These are phyloP conservation scores for Gallinago jamesoni DNA, from an alignment of 2,113 vertebrate genomes.

Conservation along the genomic window DNA sequence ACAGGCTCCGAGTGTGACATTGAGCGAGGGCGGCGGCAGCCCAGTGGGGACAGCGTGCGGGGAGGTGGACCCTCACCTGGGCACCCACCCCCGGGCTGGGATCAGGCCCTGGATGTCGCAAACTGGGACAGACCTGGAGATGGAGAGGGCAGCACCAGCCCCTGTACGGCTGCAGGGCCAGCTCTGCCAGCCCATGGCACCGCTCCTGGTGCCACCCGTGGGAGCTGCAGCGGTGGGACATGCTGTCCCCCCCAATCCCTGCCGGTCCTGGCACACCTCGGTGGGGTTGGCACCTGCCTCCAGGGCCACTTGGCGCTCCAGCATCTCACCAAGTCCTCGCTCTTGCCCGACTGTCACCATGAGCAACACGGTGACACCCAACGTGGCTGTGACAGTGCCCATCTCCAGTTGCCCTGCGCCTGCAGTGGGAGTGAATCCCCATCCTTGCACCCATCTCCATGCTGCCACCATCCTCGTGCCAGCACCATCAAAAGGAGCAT, in stretches of 20 bases:
- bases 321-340: background rate
- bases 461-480: fast-evolving
- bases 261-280: fast-evolving
- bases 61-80: fast-evolving
- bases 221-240: fast-evolving
- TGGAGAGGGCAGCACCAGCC: background rate
- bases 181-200: background rate
- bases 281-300: background rate
- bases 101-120: background rate
- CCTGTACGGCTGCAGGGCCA: background rate
- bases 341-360: fast-evolving
- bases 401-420: fast-evolving
- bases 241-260: background rate
- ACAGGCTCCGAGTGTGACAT: slow-evolving; percentile 56
- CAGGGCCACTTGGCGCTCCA: background rate
- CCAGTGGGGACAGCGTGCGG: fast-evolving
- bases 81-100: background rate
- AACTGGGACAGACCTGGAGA: background rate
- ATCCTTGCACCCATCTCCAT: fast-evolving
- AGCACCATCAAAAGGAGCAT: slow-evolving; percentile 3
- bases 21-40: slow-evolving; percentile 29
- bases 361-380: background rate
- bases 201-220: fast-evolving
- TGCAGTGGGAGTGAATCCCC: fast-evolving
- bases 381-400: fast-evolving